Base-by-base conservation (phyloP, 2,797 vertebrate species). In the Sebastes diploproa region DNA sequence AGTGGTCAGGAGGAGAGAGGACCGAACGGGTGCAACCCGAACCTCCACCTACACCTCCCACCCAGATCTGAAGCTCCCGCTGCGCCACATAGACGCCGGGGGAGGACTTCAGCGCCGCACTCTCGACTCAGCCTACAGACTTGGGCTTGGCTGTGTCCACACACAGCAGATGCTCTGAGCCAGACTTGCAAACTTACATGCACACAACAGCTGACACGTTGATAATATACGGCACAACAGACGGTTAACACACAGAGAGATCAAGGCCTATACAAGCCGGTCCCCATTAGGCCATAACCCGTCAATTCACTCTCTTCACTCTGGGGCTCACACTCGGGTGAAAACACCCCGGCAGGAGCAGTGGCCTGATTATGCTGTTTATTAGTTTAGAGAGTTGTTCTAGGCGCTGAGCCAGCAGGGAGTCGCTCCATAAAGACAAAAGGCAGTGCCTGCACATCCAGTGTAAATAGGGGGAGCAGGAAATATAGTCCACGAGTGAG, bases 371-470 rank as follows among this genome's bases (percentile, higher is more conserved):
- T 86, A 77, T 84, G 46, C 68, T 20, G 76, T 80, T 87, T 88
- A 89, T 91, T 90, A 78, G 77, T 90, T 92, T 85, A 89, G 76
- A 88, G 89, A 88, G 67, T 81, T 78, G 69, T 74, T 89, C 75
- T 58, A 20, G 85, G 87, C 81, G 72, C 27, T 25, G 23, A 16
- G 83, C 79, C 83, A 87, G 76, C 70, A 81, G 89, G 75, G 81
- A 83, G 55, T 84, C 58, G 14, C 66, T 78, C 72, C 62, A 75
- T 63, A 34, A 85, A 88, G 80, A 84, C 82, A 89, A 77, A 86
- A 84, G 62, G 16, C 67, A 71, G 80, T 32, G 36, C n/a, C 59
- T 74, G 60, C 42, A 84, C 58, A 78, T 78, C 50, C 71, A 88
- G 65, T 52, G 75, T 29, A 81, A 83, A 81, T 78, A 86, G 54